Evolutionary conservation across 2,113 vertebrate genomes (phyloP), one percentile per base, ranked within the genome.

Genomic region (Atractosteus spatula): DNA sequence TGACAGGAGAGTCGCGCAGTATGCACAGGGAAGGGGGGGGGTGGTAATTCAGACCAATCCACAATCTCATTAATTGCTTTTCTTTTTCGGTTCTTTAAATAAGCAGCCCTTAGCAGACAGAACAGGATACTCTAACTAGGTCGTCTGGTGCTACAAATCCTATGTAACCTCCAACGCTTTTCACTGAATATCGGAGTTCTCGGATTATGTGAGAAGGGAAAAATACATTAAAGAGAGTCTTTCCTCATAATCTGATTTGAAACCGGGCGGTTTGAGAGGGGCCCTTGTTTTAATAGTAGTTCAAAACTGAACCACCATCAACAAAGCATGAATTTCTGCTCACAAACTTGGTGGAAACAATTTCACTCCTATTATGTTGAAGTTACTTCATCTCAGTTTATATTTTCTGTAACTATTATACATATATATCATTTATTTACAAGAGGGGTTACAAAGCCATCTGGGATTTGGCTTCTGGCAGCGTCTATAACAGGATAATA

Each of bases 61-160:
- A 56, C 73, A 76, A 68, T 62, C 68, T 44, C 56, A 43, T 68
- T 56, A 44, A 69, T 69, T 47, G 44, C 3, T 69, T 55, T 73
- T 13, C 44, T 67, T 54, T 44, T 70, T 7, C 11, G 64, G 55
- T 47, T 62, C 56, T 78, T 56, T 74, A 72, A 62, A 29, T 68
- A 68, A 79, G 62, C 75, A 72, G 71, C 73, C 55, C 55, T 41
- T 56, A 79, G 70, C 70, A 71, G 63, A 61, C 44, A 71, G 41
- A 56, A 63, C 13, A 51, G 47, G 47, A 51, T 10, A 51, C 65
- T 73, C 74, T 67, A 57, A 69, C 68, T 71, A 62, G 72, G 66
- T 68, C 66, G 42, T 54, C 71, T 16, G 69, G 79, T 85, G 83
- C 85, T 82, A 76, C 61, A 81, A 69, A 55, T 80, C 68, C 71